Evolutionary conservation across 1,140 invertebrate species (phyloP).

Genomic region (Penaeus vannamei): DNA sequence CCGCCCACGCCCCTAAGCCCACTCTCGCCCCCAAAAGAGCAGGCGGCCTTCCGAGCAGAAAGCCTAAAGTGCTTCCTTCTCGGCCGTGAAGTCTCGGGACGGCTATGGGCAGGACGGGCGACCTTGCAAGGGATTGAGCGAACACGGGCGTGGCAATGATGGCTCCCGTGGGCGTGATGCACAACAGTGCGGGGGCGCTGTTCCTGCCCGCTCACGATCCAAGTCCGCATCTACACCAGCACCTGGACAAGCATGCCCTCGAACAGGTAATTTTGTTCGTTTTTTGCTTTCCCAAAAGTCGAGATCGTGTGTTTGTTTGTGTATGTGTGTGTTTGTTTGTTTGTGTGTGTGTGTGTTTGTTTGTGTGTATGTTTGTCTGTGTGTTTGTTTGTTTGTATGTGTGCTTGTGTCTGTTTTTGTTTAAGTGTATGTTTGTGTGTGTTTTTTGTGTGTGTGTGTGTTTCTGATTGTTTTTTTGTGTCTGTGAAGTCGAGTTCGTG

Average conservation of each 20-base stretch:
- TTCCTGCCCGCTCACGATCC: slow-evolving; percentile 55
- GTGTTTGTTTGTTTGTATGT: not conserved
- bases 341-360: not conserved
- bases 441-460: not conserved
- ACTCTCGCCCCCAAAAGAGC: too few relatives aligned
- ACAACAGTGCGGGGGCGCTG: slow-evolving; percentile 59
- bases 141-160: slow-evolving; percentile 38
- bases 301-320: not conserved
- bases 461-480: not conserved
- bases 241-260: slow-evolving; percentile 54
- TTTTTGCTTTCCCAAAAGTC: not conserved
- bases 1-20: too few relatives aligned
- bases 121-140: not conserved
- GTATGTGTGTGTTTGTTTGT: not conserved
- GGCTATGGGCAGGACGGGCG: not conserved
- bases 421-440: not conserved
- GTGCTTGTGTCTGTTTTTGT: not conserved
- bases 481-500: too few relatives aligned
- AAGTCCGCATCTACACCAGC: slow-evolving; percentile 55
- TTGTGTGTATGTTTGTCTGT: too few relatives aligned
- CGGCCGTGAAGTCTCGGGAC: not conserved
- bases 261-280: slow-evolving; percentile 44
- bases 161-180: slow-evolving; percentile 52
- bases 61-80: too few relatives aligned
- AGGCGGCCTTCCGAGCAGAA: too few relatives aligned